A percentile compares a stretch with the other conserved stretches of the same genome.
These are phyloP conservation scores for Pherbina coryleti DNA, from an alignment of 2,888 invertebrate species.

Conservation along the genomic window DNA sequence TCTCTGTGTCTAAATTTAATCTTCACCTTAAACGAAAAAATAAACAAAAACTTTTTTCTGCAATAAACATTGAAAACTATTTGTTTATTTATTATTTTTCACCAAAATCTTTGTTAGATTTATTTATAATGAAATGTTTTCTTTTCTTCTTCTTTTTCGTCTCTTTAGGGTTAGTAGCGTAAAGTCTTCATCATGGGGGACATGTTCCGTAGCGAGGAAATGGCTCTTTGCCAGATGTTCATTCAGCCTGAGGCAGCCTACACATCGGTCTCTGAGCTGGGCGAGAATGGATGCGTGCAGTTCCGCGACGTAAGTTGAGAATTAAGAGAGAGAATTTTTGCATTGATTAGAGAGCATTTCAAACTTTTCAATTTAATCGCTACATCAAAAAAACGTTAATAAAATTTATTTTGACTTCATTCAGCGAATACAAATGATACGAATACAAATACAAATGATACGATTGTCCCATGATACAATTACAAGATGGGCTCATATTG, in stretches of 20 bases:
- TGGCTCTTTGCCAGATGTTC: constrained; percentile 94
- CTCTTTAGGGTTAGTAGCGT: constrained; percentile 42
- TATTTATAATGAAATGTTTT: neutral
- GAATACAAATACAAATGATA: too few relatives aligned
- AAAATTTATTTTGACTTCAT: too few relatives aligned
- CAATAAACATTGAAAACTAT: neutral
- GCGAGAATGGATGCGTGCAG: constrained; percentile 94
- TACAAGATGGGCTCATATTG: too few relatives aligned
- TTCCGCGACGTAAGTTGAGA: constrained; percentile 89
- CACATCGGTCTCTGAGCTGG: constrained; percentile 93
- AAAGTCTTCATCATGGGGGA: constrained; percentile 76
- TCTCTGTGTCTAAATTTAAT: constrained; percentile 1
- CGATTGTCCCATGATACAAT: too few relatives aligned
- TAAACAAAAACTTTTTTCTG: neutral
- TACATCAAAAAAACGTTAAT: too few relatives aligned
- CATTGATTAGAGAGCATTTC: too few relatives aligned
- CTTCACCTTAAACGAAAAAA: neutral
- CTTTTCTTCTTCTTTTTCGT: constrained; percentile 12
- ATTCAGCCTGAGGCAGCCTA: constrained; percentile 97
- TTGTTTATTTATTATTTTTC: neutral
- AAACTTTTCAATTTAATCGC: too few relatives aligned
- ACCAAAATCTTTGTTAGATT: neutral
- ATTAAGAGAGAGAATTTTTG: neutral
- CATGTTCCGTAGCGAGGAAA: constrained; percentile 91
- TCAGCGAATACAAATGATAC: too few relatives aligned